Conservation (phyloP, 2,113 vertebrate genomes). For the Coptodon bakossiorum region DNA sequence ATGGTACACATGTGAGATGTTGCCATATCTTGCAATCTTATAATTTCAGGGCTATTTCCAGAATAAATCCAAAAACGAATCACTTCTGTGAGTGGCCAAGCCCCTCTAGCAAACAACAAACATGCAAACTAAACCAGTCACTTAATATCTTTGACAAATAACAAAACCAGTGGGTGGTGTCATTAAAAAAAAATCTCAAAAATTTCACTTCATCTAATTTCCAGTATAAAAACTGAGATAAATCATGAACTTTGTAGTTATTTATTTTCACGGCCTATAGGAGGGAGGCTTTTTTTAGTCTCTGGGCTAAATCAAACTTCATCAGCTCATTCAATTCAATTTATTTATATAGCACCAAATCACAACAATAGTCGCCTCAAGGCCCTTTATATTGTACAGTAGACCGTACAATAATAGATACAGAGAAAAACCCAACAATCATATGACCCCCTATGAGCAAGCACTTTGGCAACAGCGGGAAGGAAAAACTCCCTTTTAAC, state of each 20-base stretch:
- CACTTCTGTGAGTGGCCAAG: background rate
- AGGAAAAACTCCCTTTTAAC: too few relatives aligned
- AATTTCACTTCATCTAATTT: accelerated
- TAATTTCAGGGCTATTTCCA: background rate
- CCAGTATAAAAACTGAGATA: background rate
- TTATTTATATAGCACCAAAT: background rate
- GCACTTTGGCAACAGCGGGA: too few relatives aligned
- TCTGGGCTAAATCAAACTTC: background rate
- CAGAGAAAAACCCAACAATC: too few relatives aligned
- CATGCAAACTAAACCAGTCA: background rate
- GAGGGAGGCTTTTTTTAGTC: background rate
- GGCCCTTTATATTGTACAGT: background rate
- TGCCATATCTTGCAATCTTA: background rate
- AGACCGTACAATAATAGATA: background rate
- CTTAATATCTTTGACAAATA: background rate
- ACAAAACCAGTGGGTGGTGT: background rate
- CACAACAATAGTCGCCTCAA: background rate
- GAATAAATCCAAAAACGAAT: background rate
- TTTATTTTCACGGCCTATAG: background rate
- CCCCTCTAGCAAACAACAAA: background rate
- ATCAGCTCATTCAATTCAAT: background rate
- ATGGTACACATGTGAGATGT: background rate
- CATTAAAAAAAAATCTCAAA: background rate
- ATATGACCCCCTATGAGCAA: too few relatives aligned
- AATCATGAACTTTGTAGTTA: background rate